Conservation (phyloP, 2,888 invertebrate species). For the Rotaria sp. region DNA sequence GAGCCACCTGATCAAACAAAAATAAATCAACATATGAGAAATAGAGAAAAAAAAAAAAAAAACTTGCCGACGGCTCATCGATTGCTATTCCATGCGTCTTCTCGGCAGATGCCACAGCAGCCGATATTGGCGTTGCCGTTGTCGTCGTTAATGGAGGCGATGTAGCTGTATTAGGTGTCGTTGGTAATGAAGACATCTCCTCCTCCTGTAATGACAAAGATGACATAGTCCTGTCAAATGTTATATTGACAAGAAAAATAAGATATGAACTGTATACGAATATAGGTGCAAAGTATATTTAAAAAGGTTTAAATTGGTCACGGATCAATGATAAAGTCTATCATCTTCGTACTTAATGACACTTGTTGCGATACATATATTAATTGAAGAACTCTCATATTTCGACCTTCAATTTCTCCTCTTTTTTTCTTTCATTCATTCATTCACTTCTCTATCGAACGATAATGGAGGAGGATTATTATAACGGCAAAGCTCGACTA, state of each 20-base stretch:
- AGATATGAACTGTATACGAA: neutral
- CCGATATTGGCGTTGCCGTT: neutral
- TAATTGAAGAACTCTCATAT: conserved; percentile 2
- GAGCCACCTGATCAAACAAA: conserved; percentile 42
- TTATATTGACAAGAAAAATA: neutral
- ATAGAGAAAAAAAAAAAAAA: neutral
- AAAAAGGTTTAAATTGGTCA: neutral
- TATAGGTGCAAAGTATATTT: neutral
- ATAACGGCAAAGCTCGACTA: neutral
- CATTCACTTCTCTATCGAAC: conserved; percentile 16
- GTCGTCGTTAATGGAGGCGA: conserved; percentile 1
- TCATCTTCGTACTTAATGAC: neutral
- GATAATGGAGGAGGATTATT: neutral
- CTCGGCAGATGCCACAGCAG: neutral
- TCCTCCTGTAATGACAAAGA: neutral
- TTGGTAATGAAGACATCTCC: conserved; percentile 3
- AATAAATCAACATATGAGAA: neutral
- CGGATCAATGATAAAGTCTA: neutral
- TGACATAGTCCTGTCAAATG: neutral
- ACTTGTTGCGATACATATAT: neutral
- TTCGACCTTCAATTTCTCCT: neutral
- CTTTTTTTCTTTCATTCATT: neutral
- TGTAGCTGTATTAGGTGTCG: conserved; percentile 1
- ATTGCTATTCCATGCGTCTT: conserved; percentile 29
- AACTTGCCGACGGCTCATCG: conserved; percentile 26